phyloP scores from a whole-genome alignment of 2,888 invertebrate genomes.

The Julus scanicus region DNA sequence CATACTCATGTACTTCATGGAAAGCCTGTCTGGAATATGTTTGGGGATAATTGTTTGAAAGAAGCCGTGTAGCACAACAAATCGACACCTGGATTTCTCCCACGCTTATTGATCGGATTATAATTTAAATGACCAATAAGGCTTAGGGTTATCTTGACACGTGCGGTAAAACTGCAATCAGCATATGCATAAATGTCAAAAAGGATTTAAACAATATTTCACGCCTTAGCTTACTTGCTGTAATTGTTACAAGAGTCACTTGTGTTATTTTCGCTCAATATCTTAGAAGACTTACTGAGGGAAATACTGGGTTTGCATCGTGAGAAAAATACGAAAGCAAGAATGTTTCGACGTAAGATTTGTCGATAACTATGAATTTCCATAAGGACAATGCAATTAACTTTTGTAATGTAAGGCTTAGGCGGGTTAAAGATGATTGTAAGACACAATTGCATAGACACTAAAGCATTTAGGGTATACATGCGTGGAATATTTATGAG shows the following conservation, averaged over 20 bases:
- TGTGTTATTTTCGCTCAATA: neutral
- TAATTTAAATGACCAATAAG: neutral
- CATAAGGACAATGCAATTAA: conserved; percentile 7
- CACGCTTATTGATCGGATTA: neutral
- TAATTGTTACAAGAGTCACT: neutral
- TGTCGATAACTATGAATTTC: neutral
- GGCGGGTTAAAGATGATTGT: conserved; percentile 3
- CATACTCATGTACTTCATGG: neutral
- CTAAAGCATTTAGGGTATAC: neutral
- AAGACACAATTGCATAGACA: neutral
- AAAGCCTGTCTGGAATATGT: conserved; percentile 12
- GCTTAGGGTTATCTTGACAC: conserved; percentile 1
- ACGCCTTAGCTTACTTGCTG: neutral
- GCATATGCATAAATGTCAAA: neutral
- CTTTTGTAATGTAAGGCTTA: neutral
- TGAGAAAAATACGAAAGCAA: no score
- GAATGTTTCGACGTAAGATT: neutral
- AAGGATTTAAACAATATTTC: neutral
- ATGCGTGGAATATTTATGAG: conserved; percentile 1
- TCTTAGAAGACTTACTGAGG: neutral
- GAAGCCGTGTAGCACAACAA: neutral
- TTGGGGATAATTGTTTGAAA: neutral
- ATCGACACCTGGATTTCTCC: neutral
- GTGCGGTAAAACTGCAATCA: neutral
- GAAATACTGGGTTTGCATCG: neutral